These are phyloP conservation scores for Pocillopora meandrina DNA, from an alignment of 92 coral and sea anemone species.

Conservation along the genomic window DNA sequence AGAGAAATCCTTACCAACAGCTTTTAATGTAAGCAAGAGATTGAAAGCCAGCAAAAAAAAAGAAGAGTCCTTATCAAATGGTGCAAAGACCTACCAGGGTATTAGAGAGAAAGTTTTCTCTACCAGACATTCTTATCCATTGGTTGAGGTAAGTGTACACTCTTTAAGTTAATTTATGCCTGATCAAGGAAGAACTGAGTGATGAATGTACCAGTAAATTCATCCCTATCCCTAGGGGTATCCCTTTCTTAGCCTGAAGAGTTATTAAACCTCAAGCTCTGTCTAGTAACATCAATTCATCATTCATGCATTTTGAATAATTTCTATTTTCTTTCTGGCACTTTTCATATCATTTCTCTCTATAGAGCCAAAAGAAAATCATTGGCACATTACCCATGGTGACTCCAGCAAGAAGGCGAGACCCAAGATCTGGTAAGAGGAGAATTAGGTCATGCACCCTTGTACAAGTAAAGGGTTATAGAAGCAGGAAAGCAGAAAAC, in stretches of 20 bases:
- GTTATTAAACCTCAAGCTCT: too few species aligned
- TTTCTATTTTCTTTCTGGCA: too few species aligned
- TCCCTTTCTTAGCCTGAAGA: too few species aligned
- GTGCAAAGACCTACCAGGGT: constrained; percentile 28
- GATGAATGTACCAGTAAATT: neutral
- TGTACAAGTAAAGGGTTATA: constrained; percentile 18
- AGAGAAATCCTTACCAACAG: constrained; percentile 34
- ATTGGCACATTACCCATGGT: constrained; percentile 17
- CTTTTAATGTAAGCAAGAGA: constrained; percentile 27
- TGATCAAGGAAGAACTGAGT: neutral
- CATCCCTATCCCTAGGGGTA: too few species aligned
- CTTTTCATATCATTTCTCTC: neutral
- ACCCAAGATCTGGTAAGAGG: constrained; percentile 51
- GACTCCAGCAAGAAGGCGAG: constrained; percentile 30
- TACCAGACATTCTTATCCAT: neutral
- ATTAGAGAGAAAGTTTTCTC: constrained; percentile 36
- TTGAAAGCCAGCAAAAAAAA: constrained; percentile 33
- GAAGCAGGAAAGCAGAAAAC: constrained; percentile 16
- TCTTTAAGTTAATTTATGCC: neutral
- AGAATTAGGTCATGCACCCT: constrained; percentile 11
- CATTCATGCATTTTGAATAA: too few species aligned
- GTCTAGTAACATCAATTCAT: too few species aligned
- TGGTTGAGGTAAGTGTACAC: constrained; percentile 13
- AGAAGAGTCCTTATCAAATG: constrained; percentile 8
- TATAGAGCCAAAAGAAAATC: constrained; percentile 5